phyloP scores from a whole-genome alignment of 2,113 vertebrate species.

The Argyrosomus japonicus region DNA sequence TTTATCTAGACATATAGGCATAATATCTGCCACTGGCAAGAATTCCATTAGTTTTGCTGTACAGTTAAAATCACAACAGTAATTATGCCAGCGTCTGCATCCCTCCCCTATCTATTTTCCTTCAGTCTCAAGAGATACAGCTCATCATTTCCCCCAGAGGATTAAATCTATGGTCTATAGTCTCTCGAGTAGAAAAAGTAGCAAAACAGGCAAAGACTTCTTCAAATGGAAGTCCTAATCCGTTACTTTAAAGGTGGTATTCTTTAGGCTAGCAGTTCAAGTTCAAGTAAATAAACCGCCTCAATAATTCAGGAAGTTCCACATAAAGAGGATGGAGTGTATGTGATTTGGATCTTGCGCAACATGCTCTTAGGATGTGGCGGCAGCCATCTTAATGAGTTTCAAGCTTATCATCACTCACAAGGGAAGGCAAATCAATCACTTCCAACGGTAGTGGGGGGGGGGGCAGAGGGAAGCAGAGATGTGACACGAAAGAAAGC shows the following conservation, averaged over 20 bases:
- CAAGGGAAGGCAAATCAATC: conserved; percentile 83
- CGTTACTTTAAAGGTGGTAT: conserved; percentile 18
- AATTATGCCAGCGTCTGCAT: conserved; percentile 39
- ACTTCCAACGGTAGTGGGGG: conserved; percentile 56
- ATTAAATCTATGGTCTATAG: conserved; percentile 42
- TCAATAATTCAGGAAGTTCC: conserved; percentile 60
- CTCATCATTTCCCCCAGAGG: conserved; percentile 41
- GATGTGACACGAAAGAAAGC: conserved; percentile 60
- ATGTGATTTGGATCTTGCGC: conserved; percentile 67
- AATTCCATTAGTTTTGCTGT: conserved; percentile 16
- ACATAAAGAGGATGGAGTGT: conserved; percentile 54
- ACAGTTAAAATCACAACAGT: conserved; percentile 22
- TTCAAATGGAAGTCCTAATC: conserved; percentile 26
- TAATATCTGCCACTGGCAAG: neutral
- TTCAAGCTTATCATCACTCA: conserved; percentile 80
- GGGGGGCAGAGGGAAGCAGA: conserved; percentile 30
- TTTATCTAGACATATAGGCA: neutral
- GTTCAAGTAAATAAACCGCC: conserved; percentile 58
- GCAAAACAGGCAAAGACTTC: conserved; percentile 20
- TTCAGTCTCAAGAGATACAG: conserved; percentile 32
- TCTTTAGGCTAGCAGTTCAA: conserved; percentile 28
- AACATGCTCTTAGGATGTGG: conserved; percentile 66
- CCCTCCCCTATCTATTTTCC: conserved; percentile 31
- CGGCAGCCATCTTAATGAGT: conserved; percentile 77
- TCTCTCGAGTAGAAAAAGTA: conserved; percentile 31